Evolutionary conservation across 2,888 invertebrate genomes (phyloP), one percentile per base, ranked within the genome.

Genomic region (Brenthis hecate): DNA sequence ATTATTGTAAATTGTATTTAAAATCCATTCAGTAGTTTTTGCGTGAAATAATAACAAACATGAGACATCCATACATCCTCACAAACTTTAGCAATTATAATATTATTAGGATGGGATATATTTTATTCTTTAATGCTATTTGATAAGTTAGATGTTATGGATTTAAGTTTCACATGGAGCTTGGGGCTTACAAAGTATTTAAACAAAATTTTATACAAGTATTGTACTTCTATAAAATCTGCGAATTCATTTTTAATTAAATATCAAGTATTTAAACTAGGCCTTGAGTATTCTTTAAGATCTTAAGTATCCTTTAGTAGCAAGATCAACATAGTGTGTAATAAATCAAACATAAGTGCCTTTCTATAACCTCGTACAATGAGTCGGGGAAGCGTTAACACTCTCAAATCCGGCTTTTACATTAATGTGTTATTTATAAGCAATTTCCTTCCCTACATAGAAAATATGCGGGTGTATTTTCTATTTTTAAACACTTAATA

Each of bases 401-500:
- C 76, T 76, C 80, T 78, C 81, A 78, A 85, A 86, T 86, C 85
- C 84, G 86, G 88, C 88, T 88, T 87, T 86, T 80, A 83, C 81
- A 79, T 86, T 89, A 89, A 89, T 89, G 88, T 87, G 87, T 86
- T 80, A 80, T 81, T 80, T 80, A 80, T 80, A 79, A 80, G 80
- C 81, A 78, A 80, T 81, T 87, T 84, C 81, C 79, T 76, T 73
- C 77, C 74, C 74, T 62, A 47, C 61, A 51, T 62, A 48, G 63
- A 67, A 65, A 50, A 85, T 76, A 84, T 69, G 81, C 77, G 78
- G 70, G 13, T 4, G 14, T 3, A 11, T 51, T 54, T 60, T 36
- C 11, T 54, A 48, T 64, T 6, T 50, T 13, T 19, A 4, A 63
- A 16, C 53, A 56, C 43, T 1, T 1, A 43, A 8, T 36, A 36